These are phyloP conservation scores for Cochlearius cochlearius DNA, from an alignment of 2,113 vertebrate genomes.

Conservation along the genomic window DNA sequence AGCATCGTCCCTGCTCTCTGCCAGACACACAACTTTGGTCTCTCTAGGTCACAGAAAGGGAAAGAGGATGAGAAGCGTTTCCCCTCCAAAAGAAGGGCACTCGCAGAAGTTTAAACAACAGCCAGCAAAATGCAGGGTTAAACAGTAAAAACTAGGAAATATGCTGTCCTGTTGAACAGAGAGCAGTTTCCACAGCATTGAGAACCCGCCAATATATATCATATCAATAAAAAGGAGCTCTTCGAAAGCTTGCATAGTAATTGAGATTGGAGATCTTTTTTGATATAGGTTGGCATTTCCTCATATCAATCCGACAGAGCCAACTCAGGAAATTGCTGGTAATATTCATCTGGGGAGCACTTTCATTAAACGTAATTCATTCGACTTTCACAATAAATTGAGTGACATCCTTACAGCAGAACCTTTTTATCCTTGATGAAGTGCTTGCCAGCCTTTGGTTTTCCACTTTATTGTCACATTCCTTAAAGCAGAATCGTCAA, in stretches of 20 bases:
- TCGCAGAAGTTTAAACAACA: constrained; percentile 25
- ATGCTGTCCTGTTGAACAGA: constrained; percentile 2
- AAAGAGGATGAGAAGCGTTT: neutral
- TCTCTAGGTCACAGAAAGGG: neutral
- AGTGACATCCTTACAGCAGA: constrained; percentile 83
- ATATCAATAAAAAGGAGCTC: constrained; percentile 59
- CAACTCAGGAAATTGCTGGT: constrained; percentile 83
- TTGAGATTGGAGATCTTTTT: constrained; percentile 73
- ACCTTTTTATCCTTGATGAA: constrained; percentile 86
- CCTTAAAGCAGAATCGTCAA: constrained; percentile 79
- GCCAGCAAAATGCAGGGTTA: constrained; percentile 33
- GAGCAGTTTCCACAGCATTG: constrained; percentile 39
- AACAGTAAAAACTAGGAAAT: constrained; percentile 44
- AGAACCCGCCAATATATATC: constrained; percentile 51
- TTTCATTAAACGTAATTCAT: constrained; percentile 88
- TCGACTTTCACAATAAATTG: constrained; percentile 88
- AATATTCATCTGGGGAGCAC: constrained; percentile 87
- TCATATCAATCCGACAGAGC: constrained; percentile 80
- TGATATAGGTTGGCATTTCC: constrained; percentile 78
- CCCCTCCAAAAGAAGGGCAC: neutral
- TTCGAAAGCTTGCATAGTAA: constrained; percentile 72
- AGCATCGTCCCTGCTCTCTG: neutral
- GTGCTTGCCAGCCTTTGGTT: constrained; percentile 79
- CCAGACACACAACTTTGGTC: neutral
- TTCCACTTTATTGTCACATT: constrained; percentile 80